Base-by-base conservation (phyloP, 2,113 vertebrate species). In the Mobula hypostoma region DNA sequence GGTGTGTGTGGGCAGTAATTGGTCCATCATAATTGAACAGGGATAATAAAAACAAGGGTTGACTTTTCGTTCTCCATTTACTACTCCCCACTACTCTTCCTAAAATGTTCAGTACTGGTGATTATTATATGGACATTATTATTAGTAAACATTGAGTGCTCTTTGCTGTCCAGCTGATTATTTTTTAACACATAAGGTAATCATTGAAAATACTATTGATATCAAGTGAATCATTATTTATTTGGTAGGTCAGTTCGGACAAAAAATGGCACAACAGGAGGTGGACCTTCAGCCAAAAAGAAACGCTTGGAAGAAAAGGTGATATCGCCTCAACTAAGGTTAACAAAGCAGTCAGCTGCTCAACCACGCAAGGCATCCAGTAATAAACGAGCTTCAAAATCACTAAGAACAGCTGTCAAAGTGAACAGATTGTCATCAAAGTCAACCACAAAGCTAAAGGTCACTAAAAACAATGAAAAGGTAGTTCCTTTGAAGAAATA, bases 231-330 rank as follows among this genome's bases (percentile, higher is more conserved):
- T 88, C 85, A 17, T 66, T 12, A 70, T 70, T 74, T 93, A 48
- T 74, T 48, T 93, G 27, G 74, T 74, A 93, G 91, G 70, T 93
- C 40, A 29, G 17, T 66, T 63, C 29, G n/a, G 61, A 63, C 32
- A 40, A 74, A 48, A 29, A 72, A 21, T 93, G 91, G 36, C 70
- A 74, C 91, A 93, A 27, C 68, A 76, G 29, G 91, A 93, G 91
- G 91, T 40, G 91, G 40, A 93, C 91, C 70, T 76, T 93, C 91
- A 93, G 66, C 91, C 68, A 93, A 93, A 93, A 93, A 76, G 36
- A 70, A 76, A 74, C 19, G 91, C 56, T 93, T 93, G 36, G 91
- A 74, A 11, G 68, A 93, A 48, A 93, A 29, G 36, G 9, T 40
- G 24, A 40, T 7, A 72, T 14, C 91, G 12, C 8, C 24, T 93